Evolutionary conservation across 2,797 vertebrate species (phyloP), one percentile per base, ranked within the genome.

Genomic region (Typhlichthys subterraneus): DNA sequence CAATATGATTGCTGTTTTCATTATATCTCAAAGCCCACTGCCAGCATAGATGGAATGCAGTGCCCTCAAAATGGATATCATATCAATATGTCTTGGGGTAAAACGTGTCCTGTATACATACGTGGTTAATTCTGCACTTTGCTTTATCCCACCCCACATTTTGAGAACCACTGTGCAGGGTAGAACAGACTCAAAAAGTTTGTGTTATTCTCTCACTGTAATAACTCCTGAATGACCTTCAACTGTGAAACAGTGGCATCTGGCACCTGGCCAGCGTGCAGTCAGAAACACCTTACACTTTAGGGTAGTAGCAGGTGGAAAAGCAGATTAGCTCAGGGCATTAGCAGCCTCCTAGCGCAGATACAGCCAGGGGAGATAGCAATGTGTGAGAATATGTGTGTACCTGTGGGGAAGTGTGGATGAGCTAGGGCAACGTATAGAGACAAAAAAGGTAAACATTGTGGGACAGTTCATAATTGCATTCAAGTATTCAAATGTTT

Each of bases 171-270:
- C 38, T 42, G 38, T 42, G 64, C 53, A 42, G 29, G 62, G 67
- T 17, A 12, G 71, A 73, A 45, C 56, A 23, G 33, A 54, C 49
- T 52, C 60, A 45, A 67, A 45, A 67, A 56, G 56, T 80, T 75
- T 68, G 10, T 14, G 12, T 2, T 31, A 4, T 45, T 63, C 47
- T 61, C 45, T 54, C 45, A 53, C 54, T 65, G 58, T 54, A 57
- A 57, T 79, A 80, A 76, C 85, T 82, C 75, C 76, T 77, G 85
- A 76, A 15, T 42, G 42, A 83, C 82, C 83, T 87, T 74, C 61
- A 77, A 57, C 66, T 77, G 65, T 72, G 68, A 81, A 72, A 53
- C 57, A 60, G 54, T 73, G 77, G 79, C 74, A 77, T 65, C 45
- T 83, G 88, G 83, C 70, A 1, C 1, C 3, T 5, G 59, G 79